These are phyloP conservation scores for Ypsolopha sequella DNA, from an alignment of 2,888 invertebrate species.

Conservation along the genomic window DNA sequence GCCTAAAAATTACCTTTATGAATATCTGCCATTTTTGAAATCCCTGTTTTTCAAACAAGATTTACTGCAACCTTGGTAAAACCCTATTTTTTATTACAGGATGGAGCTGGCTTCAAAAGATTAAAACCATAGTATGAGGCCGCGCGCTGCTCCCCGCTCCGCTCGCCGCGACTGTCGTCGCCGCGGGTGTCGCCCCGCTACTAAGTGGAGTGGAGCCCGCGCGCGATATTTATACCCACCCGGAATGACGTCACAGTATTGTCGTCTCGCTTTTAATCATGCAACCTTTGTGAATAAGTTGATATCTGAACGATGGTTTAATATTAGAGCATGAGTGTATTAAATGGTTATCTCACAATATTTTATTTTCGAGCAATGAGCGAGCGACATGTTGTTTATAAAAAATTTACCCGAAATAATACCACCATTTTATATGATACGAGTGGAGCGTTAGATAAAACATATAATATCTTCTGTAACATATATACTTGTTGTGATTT, in stretches of 20 bases:
- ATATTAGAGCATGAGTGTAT: too few relatives aligned
- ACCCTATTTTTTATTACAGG: slow-evolving; percentile 36
- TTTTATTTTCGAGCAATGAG: background rate
- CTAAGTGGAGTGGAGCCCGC: slow-evolving; percentile 35
- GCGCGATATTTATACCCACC: slow-evolving; percentile 4
- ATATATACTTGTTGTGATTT: slow-evolving; percentile 56
- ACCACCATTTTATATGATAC: too few relatives aligned
- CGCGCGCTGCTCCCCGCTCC: slow-evolving; percentile 18
- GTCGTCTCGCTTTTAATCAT: background rate
- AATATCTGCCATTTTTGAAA: too few relatives aligned
- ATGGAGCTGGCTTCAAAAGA: slow-evolving; percentile 85
- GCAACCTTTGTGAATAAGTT: background rate
- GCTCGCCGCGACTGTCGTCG: slow-evolving; percentile 52
- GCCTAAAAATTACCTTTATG: too few relatives aligned
- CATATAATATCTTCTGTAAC: slow-evolving; percentile 52
- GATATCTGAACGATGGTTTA: too few relatives aligned
- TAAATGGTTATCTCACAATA: too few relatives aligned
- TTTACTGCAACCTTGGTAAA: background rate
- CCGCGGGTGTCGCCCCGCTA: slow-evolving; percentile 57
- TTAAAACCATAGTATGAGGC: slow-evolving; percentile 76
- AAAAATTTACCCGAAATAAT: too few relatives aligned
- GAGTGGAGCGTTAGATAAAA: slow-evolving; percentile 3
- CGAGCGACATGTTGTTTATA: background rate
- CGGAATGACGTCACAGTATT: background rate
- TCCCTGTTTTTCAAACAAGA: too few relatives aligned